Evolutionary conservation across 2,113 vertebrate genomes (phyloP), one percentile per base, ranked within the genome.

Genomic region (Nestor notabilis): DNA sequence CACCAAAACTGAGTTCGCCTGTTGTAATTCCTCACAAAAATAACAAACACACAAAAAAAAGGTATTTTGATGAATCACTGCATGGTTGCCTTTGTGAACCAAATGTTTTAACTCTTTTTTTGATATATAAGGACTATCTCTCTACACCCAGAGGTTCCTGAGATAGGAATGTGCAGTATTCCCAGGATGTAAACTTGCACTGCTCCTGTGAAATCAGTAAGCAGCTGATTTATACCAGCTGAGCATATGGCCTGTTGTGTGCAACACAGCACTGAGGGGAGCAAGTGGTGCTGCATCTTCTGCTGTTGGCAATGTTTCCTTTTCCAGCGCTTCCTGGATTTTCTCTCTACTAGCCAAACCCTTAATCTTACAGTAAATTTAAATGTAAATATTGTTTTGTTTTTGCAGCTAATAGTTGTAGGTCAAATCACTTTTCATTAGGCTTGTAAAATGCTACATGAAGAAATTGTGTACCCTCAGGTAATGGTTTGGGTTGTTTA

Each of bases 341-440:
- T 88, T 87, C 52, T 81, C 64, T 96, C 47, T 92, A 33, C 52
- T 64, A 66, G 46, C 71, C 90, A 93, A 94, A 83, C 60, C 24
- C 60, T 80, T 93, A 84, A 89, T 76, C 61, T 84, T 89, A 83
- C 65, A 80, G 70, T 77, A 93, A 93, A 97, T 95, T 91, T 89
- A 89, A 95, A 97, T 76, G 86, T 95, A 97, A 97, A 97, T 93
- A 89, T 87, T 68, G 49, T 76, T 89, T 92, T 95, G 70, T 52
- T 97, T 94, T 78, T 92, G 41, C 61, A 50, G 80, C 89, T 95
- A 95, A 89, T 87, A 92, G 89, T 96, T 95, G 92, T 95, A 97
- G 89, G 89, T 91, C 92, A 92, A 97, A 95, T 96, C 83, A 66
- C 81, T 95, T 96, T 95, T 97, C 86, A 95, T 97, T 95, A 97